These are phyloP conservation scores for Amphiprion clarkii DNA, from an alignment of 2,797 vertebrate species.

Conservation along the genomic window DNA sequence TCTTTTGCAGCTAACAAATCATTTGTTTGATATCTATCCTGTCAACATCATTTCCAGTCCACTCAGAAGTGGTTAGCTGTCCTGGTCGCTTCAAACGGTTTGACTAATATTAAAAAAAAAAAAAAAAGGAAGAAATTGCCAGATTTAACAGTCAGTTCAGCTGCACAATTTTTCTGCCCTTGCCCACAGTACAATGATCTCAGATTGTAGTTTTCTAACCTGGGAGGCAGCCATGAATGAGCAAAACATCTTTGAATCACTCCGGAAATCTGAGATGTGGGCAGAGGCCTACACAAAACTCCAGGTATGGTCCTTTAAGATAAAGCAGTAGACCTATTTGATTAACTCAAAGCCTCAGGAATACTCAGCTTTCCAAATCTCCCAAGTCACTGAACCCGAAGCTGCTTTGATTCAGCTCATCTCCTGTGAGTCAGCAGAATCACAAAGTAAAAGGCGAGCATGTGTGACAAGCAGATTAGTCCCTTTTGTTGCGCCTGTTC, in stretches of 20 bases:
- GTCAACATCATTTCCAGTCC: not conserved
- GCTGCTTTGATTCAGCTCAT: conserved; percentile 57
- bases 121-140: not conserved
- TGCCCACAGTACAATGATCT: not conserved
- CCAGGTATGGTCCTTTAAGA: conserved; percentile 40
- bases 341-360: conserved; percentile 48
- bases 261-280: conserved; percentile 18
- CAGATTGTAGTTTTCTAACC: not conserved
- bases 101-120: not conserved
- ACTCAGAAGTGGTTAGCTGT: not conserved
- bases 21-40: not conserved
- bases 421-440: conserved; percentile 61
- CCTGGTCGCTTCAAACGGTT: not conserved
- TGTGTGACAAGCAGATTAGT: conserved; percentile 67
- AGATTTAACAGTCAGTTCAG: not conserved
- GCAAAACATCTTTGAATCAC: conserved; percentile 1
- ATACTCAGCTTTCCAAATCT: conserved; percentile 34
- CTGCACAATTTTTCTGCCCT: not conserved
- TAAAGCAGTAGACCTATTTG: conserved; percentile 44
- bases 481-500: conserved; percentile 55
- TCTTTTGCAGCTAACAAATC: not conserved
- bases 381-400: conserved; percentile 48
- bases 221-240: not conserved
- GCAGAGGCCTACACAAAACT: conserved; percentile 15
- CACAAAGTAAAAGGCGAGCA: conserved; percentile 44